Conservation (phyloP, 2,797 vertebrate genomes). For the Scyliorhinus canicula region DNA sequence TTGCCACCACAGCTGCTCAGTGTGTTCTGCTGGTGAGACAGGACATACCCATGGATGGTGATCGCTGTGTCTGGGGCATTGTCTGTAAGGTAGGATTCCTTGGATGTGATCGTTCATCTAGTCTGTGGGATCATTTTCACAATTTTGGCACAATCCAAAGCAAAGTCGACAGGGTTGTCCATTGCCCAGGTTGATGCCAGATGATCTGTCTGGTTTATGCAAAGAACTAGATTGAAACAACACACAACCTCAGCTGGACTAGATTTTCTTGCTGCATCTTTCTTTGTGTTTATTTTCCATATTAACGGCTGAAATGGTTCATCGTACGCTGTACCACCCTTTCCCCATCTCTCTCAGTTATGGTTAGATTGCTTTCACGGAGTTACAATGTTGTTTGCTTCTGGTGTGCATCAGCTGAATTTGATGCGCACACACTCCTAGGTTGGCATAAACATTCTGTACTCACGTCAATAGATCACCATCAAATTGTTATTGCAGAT, state of each 20-base stretch:
- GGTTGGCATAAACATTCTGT: neutral
- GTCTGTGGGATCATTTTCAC: no score
- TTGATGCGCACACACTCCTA: neutral
- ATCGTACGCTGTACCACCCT: neutral
- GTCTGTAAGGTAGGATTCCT: no score
- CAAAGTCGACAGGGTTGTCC: no score
- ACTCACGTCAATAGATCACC: neutral
- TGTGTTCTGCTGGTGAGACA: no score
- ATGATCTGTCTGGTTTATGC: neutral
- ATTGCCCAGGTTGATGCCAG: no score
- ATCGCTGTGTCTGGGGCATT: no score
- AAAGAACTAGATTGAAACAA: neutral
- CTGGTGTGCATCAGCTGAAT: neutral
- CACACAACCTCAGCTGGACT: neutral
- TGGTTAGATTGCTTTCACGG: neutral
- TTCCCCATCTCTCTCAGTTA: neutral
- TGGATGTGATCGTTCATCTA: no score
- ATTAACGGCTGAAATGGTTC: neutral
- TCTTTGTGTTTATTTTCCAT: neutral
- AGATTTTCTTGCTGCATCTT: neutral
- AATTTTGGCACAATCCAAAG: no score
- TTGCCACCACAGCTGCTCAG: no score
- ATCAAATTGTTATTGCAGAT: neutral
- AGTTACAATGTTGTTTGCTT: neutral
- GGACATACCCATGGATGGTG: no score